A percentile compares a stretch with the other conserved stretches of the same genome.
phyloP scores from a whole-genome alignment of 2,797 vertebrate genomes.

The Hirundo rustica region DNA sequence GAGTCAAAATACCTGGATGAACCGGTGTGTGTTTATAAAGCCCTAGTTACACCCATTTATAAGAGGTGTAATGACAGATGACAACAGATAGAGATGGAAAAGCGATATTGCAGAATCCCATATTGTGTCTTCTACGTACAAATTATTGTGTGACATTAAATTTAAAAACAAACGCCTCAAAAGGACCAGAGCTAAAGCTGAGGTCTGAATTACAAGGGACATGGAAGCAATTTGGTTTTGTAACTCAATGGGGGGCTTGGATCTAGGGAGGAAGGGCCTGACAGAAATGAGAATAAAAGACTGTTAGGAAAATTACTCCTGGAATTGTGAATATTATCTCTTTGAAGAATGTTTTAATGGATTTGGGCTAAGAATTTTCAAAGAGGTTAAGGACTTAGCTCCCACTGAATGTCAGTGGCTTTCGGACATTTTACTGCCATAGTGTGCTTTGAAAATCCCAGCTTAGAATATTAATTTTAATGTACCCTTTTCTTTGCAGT shows the following conservation, averaged over 20 bases:
- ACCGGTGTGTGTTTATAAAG: background rate
- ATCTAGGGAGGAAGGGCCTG: background rate
- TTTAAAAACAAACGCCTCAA: background rate
- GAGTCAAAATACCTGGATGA: background rate
- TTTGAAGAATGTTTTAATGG: slow-evolving; percentile 42
- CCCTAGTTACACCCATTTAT: background rate
- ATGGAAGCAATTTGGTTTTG: slow-evolving; percentile 7
- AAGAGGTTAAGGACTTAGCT: slow-evolving; percentile 26
- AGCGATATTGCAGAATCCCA: background rate
- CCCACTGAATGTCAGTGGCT: slow-evolving; percentile 7
- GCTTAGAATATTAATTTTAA: slow-evolving; percentile 38
- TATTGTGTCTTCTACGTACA: background rate
- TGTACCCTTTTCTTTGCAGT: background rate
- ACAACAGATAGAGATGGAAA: background rate
- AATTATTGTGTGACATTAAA: background rate
- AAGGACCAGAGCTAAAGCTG: background rate
- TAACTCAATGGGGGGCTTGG: background rate
- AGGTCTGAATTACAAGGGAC: background rate
- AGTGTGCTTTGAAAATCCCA: slow-evolving; percentile 37
- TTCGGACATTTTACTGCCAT: background rate
- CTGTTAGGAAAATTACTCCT: slow-evolving; percentile 35
- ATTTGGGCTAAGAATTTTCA: slow-evolving; percentile 42
- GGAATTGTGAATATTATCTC: slow-evolving; percentile 23
- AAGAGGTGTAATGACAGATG: background rate
- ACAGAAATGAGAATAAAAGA: slow-evolving; percentile 19